Conservation (phyloP, 2,797 vertebrate genomes). For the Ispidina picta region DNA sequence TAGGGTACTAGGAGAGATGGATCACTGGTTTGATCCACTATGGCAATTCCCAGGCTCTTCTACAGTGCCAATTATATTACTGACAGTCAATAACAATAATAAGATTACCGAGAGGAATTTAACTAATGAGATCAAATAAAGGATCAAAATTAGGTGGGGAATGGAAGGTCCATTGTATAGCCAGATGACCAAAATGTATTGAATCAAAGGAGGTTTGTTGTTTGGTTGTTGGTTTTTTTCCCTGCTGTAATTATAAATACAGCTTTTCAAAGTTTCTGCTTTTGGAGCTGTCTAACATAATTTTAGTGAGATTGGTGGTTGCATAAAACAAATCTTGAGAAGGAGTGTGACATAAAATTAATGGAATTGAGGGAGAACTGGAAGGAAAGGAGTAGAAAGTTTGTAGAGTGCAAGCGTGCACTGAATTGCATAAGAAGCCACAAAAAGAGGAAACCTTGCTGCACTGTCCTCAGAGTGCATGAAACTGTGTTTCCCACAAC, state of each 20-base stretch:
- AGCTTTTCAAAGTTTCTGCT: slow-evolving; percentile 1
- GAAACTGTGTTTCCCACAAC: neutral
- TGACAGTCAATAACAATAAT: slow-evolving; percentile 55
- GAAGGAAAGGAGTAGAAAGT: neutral
- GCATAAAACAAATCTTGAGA: neutral
- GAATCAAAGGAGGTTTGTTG: neutral
- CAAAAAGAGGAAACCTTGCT: neutral
- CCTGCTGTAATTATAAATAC: neutral
- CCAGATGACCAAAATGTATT: slow-evolving; percentile 27
- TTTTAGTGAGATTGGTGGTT: neutral
- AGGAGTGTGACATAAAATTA: neutral
- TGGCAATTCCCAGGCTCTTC: slow-evolving; percentile 65
- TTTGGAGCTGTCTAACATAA: neutral
- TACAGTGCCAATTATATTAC: slow-evolving; percentile 50
- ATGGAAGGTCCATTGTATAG: neutral
- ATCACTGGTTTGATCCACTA: slow-evolving; percentile 57
- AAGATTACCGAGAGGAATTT: slow-evolving; percentile 55
- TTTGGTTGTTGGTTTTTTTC: neutral
- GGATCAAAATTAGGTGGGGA: slow-evolving; percentile 45
- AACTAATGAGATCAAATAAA: slow-evolving; percentile 61
- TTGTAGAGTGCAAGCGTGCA: neutral
- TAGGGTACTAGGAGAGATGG: slow-evolving; percentile 34
- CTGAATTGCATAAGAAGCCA: neutral
- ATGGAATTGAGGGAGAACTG: neutral
- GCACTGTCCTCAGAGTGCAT: neutral